Conservation (phyloP, 2,113 vertebrate genomes). For the Dissostichus mawsoni region DNA sequence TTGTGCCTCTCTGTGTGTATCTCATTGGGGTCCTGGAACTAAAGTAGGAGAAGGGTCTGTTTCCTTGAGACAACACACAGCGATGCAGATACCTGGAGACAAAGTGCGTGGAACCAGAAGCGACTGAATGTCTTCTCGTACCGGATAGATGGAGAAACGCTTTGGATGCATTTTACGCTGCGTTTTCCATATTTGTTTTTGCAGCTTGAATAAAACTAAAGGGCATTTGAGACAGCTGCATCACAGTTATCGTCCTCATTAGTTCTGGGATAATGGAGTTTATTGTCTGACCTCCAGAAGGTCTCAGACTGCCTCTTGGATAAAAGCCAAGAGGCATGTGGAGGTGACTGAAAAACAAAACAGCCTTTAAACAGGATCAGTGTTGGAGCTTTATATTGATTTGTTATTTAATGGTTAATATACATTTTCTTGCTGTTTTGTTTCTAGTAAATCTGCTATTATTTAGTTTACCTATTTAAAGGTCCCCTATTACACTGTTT, state of each 20-base stretch:
- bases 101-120: background rate
- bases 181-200: background rate
- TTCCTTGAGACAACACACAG: background rate
- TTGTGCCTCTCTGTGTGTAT: background rate
- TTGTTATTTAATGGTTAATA: no score
- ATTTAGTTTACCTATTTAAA: no score
- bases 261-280: conserved; percentile 15
- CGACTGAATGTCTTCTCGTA: no score
- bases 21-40: background rate
- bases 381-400: no score
- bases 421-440: no score
- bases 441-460: no score
- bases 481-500: no score
- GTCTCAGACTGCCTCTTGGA: background rate
- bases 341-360: conserved; percentile 15
- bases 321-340: conserved; percentile 10
- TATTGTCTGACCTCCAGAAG: conserved; percentile 15
- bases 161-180: background rate
- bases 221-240: background rate
- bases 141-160: no score
- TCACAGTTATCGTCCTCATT: background rate
- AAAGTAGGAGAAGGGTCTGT: background rate
- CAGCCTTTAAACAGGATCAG: background rate
- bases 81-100: no score
- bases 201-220: background rate